Percentiles rank a stretch among this genome's conserved stretches.
phyloP scores from a whole-genome alignment of 2,113 vertebrate species.

The Pteruthius melanotis region DNA sequence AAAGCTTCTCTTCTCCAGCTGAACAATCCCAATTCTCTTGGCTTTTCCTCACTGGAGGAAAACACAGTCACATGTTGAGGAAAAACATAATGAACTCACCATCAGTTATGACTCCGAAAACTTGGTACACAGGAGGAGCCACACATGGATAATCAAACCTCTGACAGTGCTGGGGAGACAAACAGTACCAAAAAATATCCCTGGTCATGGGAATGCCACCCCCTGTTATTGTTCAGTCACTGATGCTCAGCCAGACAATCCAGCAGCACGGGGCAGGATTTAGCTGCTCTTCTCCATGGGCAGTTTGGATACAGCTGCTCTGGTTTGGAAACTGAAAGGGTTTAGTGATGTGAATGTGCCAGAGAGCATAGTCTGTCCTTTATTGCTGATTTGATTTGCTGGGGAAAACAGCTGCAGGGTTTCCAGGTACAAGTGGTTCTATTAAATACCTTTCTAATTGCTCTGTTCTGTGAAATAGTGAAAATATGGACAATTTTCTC shows the following conservation, averaged over 20 bases:
- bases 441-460: background rate
- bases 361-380: background rate
- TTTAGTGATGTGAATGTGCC: background rate
- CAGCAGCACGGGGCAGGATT: background rate
- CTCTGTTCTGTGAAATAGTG: background rate
- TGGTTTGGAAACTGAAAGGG: background rate
- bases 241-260: background rate
- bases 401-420: background rate
- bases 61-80: background rate
- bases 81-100: background rate
- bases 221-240: accelerated
- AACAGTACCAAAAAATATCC: background rate
- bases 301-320: background rate
- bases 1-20: background rate
- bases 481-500: background rate
- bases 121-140: background rate
- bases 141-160: background rate
- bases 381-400: background rate
- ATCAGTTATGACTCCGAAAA: background rate
- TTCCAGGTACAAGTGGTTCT: background rate
- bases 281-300: background rate
- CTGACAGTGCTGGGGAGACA: background rate
- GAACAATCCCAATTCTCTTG: background rate
- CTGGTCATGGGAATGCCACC: accelerated
- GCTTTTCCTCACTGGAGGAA: background rate